phyloP scores from a whole-genome alignment of 2,113 vertebrate species.

The Corvus moneduloides region DNA sequence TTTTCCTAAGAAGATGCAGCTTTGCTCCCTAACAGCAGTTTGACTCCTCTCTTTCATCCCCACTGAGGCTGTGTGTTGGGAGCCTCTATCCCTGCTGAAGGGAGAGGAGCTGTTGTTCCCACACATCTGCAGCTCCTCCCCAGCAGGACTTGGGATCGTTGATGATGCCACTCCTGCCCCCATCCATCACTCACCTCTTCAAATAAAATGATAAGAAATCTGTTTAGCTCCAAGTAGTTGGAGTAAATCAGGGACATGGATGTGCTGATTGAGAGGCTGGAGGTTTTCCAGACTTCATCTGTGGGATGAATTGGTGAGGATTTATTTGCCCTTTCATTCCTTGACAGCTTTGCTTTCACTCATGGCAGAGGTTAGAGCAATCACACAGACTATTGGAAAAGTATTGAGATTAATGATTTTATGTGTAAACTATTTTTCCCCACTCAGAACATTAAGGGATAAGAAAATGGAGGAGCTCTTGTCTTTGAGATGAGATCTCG shows the following conservation, averaged over 20 bases:
- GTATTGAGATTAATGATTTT: slow-evolving; percentile 32
- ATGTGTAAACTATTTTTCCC: neutral
- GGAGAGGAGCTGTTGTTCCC: fast-evolving
- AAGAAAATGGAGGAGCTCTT: neutral
- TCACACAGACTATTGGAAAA: neutral
- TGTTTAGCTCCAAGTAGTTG: neutral
- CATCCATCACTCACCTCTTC: neutral
- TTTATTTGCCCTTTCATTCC: neutral
- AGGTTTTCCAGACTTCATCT: neutral
- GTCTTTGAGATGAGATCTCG: neutral
- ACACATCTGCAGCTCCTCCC: neutral
- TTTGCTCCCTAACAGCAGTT: neutral
- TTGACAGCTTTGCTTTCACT: neutral
- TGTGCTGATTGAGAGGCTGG: neutral
- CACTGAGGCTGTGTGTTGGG: fast-evolving
- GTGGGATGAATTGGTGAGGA: neutral
- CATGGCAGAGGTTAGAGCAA: neutral
- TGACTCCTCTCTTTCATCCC: neutral
- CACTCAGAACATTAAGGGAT: neutral
- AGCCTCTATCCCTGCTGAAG: neutral
- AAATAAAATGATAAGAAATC: neutral
- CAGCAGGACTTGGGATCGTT: fast-evolving
- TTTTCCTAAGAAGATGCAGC: neutral
- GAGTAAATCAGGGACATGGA: neutral
- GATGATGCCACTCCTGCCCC: neutral